A percentile compares a stretch with the other conserved stretches of the same genome.
phyloP scores from a whole-genome alignment of 2,888 invertebrate species.

The Sthenelais limicola region DNA sequence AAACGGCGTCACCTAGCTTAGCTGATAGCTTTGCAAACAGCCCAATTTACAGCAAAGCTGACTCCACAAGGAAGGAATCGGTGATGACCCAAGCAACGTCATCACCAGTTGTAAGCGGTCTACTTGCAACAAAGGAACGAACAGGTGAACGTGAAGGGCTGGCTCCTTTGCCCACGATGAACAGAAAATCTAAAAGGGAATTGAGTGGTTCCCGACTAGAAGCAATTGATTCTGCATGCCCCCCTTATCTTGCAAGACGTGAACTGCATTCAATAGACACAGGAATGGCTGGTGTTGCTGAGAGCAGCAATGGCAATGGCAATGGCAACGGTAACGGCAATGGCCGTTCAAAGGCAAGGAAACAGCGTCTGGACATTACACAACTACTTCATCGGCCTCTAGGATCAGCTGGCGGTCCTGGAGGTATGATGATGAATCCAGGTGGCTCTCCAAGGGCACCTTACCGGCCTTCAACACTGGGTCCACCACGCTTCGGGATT shows the following conservation, averaged over 20 bases:
- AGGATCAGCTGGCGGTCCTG: not conserved
- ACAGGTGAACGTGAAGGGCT: slow-evolving; percentile 13
- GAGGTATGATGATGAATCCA: not conserved
- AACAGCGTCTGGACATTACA: slow-evolving; percentile 37
- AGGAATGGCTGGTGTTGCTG: slow-evolving; percentile 20
- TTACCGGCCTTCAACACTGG: slow-evolving; percentile 13
- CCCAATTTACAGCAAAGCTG: slow-evolving; percentile 41
- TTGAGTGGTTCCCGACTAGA: not conserved
- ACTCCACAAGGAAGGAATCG: slow-evolving; percentile 8
- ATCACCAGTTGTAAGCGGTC: not conserved
- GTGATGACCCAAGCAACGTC: slow-evolving; percentile 18
- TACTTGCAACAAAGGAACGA: not conserved
- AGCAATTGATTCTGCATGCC: not conserved
- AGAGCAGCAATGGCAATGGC: slow-evolving; percentile 1
- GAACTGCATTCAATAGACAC: slow-evolving; percentile 34
- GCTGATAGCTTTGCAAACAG: not conserved
- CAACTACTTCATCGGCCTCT: slow-evolving; percentile 31
- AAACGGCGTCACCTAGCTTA: slow-evolving; percentile 19
- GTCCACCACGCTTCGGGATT: not conserved
- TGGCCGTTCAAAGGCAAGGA: slow-evolving; percentile 31
- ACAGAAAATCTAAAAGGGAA: slow-evolving; percentile 9
- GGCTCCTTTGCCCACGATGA: not conserved
- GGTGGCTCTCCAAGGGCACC: not conserved
- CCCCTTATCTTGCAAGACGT: slow-evolving; percentile 23
- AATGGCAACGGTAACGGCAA: slow-evolving; percentile 1